These are phyloP conservation scores for Apotomis betuletana DNA, from an alignment of 2,888 invertebrate genomes.

Conservation along the genomic window DNA sequence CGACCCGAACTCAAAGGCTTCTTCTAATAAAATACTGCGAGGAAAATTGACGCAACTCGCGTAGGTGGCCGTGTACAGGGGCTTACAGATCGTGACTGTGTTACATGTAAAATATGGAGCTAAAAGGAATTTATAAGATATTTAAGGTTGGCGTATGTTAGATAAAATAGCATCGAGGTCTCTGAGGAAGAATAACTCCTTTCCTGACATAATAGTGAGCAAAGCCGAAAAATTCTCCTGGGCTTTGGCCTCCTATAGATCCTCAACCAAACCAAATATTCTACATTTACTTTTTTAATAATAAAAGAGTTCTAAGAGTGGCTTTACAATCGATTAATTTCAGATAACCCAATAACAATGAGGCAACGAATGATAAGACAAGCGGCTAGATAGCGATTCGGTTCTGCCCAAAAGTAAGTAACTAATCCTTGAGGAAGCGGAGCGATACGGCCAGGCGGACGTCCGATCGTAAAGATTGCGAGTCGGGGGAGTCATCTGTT, in stretches of 20 bases:
- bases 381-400: conserved; percentile 4
- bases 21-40: conserved; percentile 7
- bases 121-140: neutral
- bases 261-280: no score
- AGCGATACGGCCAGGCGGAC: conserved; percentile 11
- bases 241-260: no score
- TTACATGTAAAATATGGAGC: neutral
- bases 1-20: conserved; percentile 15
- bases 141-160: neutral
- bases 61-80: neutral
- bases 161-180: no score
- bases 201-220: no score
- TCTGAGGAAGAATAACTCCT: no score
- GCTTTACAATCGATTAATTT: neutral
- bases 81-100: neutral
- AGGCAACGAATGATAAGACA: neutral
- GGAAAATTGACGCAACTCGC: conserved; percentile 1
- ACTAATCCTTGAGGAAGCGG: conserved; percentile 5
- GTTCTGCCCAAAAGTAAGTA: conserved; percentile 15
- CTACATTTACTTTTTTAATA: no score
- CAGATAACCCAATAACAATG: neutral
- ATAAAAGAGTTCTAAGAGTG: no score
- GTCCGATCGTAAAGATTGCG: conserved; percentile 31
- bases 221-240: no score
- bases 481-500: conserved; percentile 17